phyloP scores from a whole-genome alignment of 2,888 invertebrate species.

The Osmoderma eremita region DNA sequence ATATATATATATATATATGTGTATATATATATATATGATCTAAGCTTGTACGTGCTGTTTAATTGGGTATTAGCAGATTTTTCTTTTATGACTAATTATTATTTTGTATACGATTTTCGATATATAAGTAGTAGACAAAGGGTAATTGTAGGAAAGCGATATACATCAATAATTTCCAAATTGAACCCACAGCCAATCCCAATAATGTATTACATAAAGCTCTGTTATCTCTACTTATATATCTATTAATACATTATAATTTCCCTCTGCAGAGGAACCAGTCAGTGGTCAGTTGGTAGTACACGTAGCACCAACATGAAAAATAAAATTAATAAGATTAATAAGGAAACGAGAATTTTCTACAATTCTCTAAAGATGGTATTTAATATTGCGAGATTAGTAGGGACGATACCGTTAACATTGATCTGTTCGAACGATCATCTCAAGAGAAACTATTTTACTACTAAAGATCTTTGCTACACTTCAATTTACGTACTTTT shows the following conservation, averaged over 20 bases:
- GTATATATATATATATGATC: too few species aligned
- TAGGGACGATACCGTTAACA: conserved; percentile 24
- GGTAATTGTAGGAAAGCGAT: too few species aligned
- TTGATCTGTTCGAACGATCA: background rate
- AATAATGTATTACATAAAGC: background rate
- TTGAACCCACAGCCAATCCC: background rate
- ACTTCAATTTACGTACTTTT: conserved; percentile 13
- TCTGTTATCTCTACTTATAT: too few species aligned
- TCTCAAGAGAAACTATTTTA: background rate
- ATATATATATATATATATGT: too few species aligned
- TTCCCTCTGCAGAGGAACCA: too few species aligned
- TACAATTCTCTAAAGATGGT: conserved; percentile 19
- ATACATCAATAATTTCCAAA: background rate
- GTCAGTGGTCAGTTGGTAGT: background rate
- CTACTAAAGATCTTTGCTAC: conserved; percentile 9
- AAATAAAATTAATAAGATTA: conserved; percentile 6
- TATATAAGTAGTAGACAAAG: too few species aligned
- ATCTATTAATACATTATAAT: too few species aligned
- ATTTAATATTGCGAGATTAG: conserved; percentile 9
- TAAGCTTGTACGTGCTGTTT: too few species aligned
- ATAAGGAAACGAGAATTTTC: background rate
- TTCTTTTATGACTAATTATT: too few species aligned
- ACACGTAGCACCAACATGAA: background rate
- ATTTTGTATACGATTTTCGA: too few species aligned
- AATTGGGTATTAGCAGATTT: too few species aligned